Evolutionary conservation across 2,797 vertebrate genomes (phyloP), one percentile per base, ranked within the genome.

Genomic region (Graptemys geographica): DNA sequence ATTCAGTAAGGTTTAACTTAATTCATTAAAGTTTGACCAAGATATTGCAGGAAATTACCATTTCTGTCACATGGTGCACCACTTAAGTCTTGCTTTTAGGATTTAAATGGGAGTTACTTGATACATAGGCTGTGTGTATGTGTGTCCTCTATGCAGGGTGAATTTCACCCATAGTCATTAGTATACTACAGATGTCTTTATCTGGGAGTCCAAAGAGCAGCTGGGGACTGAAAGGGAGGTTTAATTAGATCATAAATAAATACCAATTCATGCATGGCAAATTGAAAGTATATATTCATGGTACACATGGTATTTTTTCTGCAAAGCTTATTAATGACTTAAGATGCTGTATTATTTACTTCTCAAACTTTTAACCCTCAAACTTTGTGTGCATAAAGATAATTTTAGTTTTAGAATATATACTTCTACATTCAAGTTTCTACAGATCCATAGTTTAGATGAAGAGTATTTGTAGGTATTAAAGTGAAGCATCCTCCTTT

Each of bases 171-270:
- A 37, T 80, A 21, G 19, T 23, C 3, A 82, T 69, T 83, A 95
- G 88, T 16, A 62, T 25, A 81, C 41, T 81, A 83, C 2, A 53
- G 7, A 52, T 85, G 37, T 79, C 33, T 81, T 93, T 85, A 84
- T 41, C 59, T 78, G 33, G 6, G 78, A 74, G 16, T 90, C 86
- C 57, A 86, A 59, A 79, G 27, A 96, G 69, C 3, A 88, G 49
- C 2, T 53, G 90, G 87, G 82, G n/a, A 88, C 37, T 8, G 74
- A 96, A 90, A 88, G 23, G 41, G 37, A 44, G 56, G 55, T 13
- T 19, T 44, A 53, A 86, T 33, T 94, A 92, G 27, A 2, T 76
- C 21, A 74, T 8, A 85, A 78, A 84, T 69, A 41, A 90, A 83
- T 52, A 51, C 28, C 31, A 74, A 21, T 51, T 87, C 41, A 57